A percentile compares a stretch with the other conserved stretches of the same genome.
These are phyloP conservation scores for Lasioglossum albipes DNA, from an alignment of 1,140 invertebrate genomes.

Conservation along the genomic window DNA sequence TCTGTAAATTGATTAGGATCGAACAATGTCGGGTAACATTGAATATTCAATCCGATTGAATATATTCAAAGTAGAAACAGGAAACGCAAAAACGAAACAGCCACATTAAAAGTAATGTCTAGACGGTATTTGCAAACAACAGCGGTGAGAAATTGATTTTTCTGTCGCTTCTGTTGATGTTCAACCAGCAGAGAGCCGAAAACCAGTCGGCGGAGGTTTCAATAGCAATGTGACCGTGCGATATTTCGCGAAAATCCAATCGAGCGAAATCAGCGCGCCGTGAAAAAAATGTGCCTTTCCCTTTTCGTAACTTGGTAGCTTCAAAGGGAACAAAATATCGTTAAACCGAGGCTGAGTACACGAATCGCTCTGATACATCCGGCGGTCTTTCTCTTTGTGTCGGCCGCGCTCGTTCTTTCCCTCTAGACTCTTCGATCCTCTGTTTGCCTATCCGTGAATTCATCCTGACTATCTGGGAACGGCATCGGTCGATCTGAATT, in stretches of 20 bases:
- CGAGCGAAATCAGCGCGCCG: neutral
- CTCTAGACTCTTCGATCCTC: constrained; percentile 30
- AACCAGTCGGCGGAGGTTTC: too few species aligned
- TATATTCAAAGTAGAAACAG: too few species aligned
- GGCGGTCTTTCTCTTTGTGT: neutral
- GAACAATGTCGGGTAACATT: too few species aligned
- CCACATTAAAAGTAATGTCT: too few species aligned
- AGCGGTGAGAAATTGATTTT: too few species aligned
- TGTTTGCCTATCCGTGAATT: constrained; percentile 48
- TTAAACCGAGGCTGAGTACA: constrained; percentile 29
- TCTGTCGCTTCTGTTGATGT: too few species aligned
- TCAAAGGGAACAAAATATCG: constrained; percentile 26
- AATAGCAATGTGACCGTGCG: neutral
- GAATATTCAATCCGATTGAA: too few species aligned
- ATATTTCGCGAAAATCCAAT: neutral
- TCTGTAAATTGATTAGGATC: too few species aligned
- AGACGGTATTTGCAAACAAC: too few species aligned
- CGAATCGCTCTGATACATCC: constrained; percentile 34
- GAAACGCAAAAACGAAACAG: too few species aligned
- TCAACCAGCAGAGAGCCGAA: too few species aligned
- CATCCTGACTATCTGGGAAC: constrained; percentile 43
- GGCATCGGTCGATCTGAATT: constrained; percentile 50
- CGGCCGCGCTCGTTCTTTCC: neutral
- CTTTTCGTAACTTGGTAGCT: neutral
- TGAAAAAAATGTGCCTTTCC: neutral